Evolutionary conservation across 2,888 invertebrate species (phyloP).

Genomic region (Leptarthrus brevirostris): DNA sequence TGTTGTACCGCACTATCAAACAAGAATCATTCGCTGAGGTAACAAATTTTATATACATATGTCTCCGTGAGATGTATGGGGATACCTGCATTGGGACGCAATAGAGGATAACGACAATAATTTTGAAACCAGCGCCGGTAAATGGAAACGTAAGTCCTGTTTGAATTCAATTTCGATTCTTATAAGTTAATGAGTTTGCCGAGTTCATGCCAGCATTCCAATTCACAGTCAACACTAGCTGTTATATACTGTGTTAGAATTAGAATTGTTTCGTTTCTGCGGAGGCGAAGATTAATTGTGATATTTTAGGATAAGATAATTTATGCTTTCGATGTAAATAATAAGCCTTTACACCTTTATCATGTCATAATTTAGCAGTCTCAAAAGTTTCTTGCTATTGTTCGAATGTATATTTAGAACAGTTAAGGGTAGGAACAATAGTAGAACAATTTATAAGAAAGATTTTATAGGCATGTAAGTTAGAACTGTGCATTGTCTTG

Average conservation of each 20-base stretch:
- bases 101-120: too few species aligned
- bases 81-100: not conserved
- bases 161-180: not conserved
- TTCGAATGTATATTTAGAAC: too few species aligned
- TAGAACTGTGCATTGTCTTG: too few species aligned
- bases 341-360: not conserved
- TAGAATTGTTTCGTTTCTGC: not conserved
- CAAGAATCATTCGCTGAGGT: slow-evolving; percentile 2
- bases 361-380: too few species aligned
- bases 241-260: not conserved
- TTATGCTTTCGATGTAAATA: slow-evolving; percentile 6
- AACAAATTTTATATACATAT: slow-evolving; percentile 28
- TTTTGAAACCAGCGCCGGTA: not conserved
- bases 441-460: too few species aligned
- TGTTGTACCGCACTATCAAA: slow-evolving; percentile 12
- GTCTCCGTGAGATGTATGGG: not conserved
- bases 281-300: slow-evolving; percentile 16
- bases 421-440: too few species aligned
- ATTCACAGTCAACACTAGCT: too few species aligned
- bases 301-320: slow-evolving; percentile 28
- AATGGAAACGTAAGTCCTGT: slow-evolving; percentile 14
- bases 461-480: too few species aligned
- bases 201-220: not conserved
- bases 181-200: slow-evolving; percentile 4
- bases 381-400: too few species aligned